phyloP scores from a whole-genome alignment of 2,113 vertebrate genomes.

The Cyrtonyx montezumae region DNA sequence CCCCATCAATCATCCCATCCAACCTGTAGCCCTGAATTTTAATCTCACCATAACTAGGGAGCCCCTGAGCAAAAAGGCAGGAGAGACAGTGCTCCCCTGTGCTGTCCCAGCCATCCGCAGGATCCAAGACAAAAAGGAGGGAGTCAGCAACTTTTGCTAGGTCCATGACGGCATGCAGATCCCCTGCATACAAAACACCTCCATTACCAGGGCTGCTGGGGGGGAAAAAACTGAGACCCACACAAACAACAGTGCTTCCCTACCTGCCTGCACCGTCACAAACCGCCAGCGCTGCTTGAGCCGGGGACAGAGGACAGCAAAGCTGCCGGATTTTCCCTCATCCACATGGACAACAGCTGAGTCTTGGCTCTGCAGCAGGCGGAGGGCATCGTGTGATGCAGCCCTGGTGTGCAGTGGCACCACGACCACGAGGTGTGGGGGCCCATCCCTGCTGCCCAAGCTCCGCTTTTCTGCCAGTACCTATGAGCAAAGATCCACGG shows the following conservation, averaged over 20 bases:
- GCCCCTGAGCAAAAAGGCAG: conserved; percentile 94
- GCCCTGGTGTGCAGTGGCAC: conserved; percentile 82
- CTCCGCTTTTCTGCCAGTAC: conserved; percentile 91
- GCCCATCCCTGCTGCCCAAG: conserved; percentile 89
- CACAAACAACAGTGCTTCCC: fast-evolving
- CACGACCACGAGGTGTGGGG: conserved; percentile 90
- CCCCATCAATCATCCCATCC: fast-evolving
- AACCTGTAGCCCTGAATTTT: background rate
- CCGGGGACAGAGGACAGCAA: conserved; percentile 84
- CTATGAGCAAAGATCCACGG: conserved; percentile 58
- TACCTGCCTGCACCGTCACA: conserved; percentile 82
- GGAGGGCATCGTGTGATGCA: conserved; percentile 57
- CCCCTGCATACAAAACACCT: conserved; percentile 75
- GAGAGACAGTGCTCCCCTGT: conserved; percentile 92
- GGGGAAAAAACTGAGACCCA: background rate
- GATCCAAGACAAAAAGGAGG: conserved; percentile 90
- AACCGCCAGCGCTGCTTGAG: conserved; percentile 93
- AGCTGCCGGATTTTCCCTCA: conserved; percentile 72
- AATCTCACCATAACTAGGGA: conserved; percentile 89
- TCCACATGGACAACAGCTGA: conserved; percentile 63
- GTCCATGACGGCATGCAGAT: conserved; percentile 89
- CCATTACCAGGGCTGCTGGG: background rate
- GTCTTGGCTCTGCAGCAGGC: conserved; percentile 79
- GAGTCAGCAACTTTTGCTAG: conserved; percentile 93
- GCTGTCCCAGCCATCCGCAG: conserved; percentile 90